Base-by-base conservation (phyloP, 2,113 vertebrate species). In the Corythaeola cristata region DNA sequence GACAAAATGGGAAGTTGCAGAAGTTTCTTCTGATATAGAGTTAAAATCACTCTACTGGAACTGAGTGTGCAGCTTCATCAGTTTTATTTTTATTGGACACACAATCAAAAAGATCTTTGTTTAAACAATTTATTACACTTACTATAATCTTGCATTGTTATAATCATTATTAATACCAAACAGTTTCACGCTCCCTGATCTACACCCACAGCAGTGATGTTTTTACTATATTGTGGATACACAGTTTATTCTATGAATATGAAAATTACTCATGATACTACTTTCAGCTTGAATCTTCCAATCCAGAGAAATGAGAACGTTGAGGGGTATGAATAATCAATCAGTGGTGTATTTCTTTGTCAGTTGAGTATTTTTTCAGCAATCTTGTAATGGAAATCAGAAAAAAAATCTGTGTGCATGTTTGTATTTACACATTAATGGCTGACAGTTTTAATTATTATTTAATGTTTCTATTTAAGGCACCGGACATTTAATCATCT, bases 291-390 rank as follows among this genome's bases (percentile, higher is more conserved):
- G 6, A 81, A 24, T 75, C 45, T 92, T 87, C 47, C 69, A 96
- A 60, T 23, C 56, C 44, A 56, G 60, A 89, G 64, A 92, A 84
- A 81, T 50, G 30, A 86, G 62, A 72, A 66, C 73, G 37, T 47
- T 93, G 80, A 81, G 72, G 74, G 62, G 66, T 80, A 85, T 89
- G 77, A 92, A 85, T 92, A 91, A 96, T 89, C 89, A 72, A 50
- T 74, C 78, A 69, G 45, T 60, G 28, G 3, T 47, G 32, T 50
- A 39, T 76, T 35, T 89, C 76, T 92, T 82, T 60, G 52, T 72
- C 87, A 92, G 23, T 69, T 85, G 75, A 84, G 21, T 85, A 58
- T 35, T 83, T 92, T 89, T 85, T 75, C 89, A 87, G 81, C 7
- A 3, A 71, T 81, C 64, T 91, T 75, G 35, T 87, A 89, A 91